These are phyloP conservation scores for Calliphora vomitoria DNA, from an alignment of 2,888 invertebrate genomes.

Conservation along the genomic window DNA sequence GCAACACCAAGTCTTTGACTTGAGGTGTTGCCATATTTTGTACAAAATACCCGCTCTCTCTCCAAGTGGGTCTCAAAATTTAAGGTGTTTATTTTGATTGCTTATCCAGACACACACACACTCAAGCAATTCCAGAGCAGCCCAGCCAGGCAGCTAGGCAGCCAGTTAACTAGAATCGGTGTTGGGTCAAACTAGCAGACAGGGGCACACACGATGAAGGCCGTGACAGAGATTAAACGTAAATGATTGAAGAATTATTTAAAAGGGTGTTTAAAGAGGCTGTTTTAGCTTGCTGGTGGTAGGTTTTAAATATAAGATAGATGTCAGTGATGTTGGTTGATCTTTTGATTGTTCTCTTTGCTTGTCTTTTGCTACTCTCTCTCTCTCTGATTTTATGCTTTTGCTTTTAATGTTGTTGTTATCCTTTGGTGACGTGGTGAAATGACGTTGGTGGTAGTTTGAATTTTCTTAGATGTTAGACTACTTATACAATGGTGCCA, in stretches of 20 bases:
- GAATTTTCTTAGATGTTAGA: slow-evolving; percentile 28
- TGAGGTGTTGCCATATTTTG: slow-evolving; percentile 84
- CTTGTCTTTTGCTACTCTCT: slow-evolving; percentile 1
- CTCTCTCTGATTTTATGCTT: slow-evolving; percentile 1
- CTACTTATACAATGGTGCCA: slow-evolving; percentile 62
- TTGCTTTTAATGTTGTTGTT: slow-evolving; percentile 39
- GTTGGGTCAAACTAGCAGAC: not conserved
- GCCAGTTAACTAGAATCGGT: not conserved
- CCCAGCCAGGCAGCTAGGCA: not conserved
- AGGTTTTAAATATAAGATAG: not conserved
- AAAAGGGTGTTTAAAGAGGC: not conserved
- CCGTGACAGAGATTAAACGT: not conserved
- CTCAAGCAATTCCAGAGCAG: slow-evolving; percentile 5
- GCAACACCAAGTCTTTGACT: slow-evolving; percentile 96
- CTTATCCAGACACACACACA: not conserved
- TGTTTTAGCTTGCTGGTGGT: slow-evolving; percentile 7
- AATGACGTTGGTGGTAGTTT: slow-evolving; percentile 23
- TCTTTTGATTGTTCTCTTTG: slow-evolving; percentile 27
- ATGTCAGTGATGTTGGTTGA: not conserved
- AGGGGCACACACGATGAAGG: slow-evolving; percentile 10
- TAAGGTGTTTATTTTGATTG: not conserved
- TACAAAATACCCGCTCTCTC: slow-evolving; percentile 12
- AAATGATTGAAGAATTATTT: slow-evolving; percentile 6
- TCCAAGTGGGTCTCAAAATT: slow-evolving; percentile 20
- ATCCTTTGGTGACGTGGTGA: slow-evolving; percentile 49